These are phyloP conservation scores for Microcebus murinus DNA, from an alignment of 2,113 vertebrate genomes.

Conservation along the genomic window DNA sequence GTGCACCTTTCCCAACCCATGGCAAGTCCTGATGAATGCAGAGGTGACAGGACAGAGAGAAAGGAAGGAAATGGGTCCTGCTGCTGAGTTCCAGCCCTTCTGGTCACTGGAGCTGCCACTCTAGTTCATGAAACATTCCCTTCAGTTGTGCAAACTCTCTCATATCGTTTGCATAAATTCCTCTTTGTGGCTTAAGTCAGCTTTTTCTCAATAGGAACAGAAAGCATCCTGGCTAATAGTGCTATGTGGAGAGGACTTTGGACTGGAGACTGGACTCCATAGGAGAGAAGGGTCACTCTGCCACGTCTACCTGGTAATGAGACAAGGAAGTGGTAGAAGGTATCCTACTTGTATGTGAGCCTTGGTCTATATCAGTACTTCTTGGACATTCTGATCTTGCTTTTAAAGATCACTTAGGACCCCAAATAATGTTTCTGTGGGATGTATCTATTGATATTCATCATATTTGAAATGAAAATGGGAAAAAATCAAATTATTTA, in stretches of 20 bases:
- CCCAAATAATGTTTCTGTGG: background rate
- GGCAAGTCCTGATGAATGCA: background rate
- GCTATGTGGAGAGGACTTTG: background rate
- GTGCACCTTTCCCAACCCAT: background rate
- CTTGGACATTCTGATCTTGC: background rate
- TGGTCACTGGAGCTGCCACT: background rate
- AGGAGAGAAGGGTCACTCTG: background rate
- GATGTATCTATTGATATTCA: background rate
- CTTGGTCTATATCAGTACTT: background rate
- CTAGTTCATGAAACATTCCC: background rate
- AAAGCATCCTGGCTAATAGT: background rate
- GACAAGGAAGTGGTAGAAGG: background rate
- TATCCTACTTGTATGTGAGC: rapidly evolving
- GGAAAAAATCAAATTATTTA: background rate
- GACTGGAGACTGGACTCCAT: background rate
- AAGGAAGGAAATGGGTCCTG: no score
- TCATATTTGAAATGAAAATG: background rate
- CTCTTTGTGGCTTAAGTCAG: background rate
- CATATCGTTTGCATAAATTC: background rate
- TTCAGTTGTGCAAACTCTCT: background rate
- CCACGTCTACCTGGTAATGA: background rate
- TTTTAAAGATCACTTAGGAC: background rate
- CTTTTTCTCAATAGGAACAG: background rate
- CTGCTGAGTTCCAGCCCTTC: background rate
- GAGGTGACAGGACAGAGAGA: background rate